Evolutionary conservation across 2,797 vertebrate species (phyloP).

Genomic region (Buphagus erythrorhynchus): DNA sequence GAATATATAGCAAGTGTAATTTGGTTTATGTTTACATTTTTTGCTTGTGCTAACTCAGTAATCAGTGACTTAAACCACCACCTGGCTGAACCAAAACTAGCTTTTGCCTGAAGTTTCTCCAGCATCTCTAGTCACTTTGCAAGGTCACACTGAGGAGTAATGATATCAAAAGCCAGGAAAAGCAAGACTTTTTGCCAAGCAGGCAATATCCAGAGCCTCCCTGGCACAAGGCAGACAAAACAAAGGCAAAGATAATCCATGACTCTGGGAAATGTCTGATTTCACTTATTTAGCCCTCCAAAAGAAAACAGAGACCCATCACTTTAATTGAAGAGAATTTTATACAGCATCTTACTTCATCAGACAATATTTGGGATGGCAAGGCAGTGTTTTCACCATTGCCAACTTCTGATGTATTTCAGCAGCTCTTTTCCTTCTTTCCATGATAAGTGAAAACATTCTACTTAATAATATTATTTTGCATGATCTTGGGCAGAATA

Average conservation of each 20-base stretch:
- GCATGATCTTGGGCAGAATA: not conserved
- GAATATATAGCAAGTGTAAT: not conserved
- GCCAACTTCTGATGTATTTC: not conserved
- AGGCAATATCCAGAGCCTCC: not conserved
- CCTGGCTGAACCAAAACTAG: not conserved
- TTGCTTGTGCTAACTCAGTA: not conserved
- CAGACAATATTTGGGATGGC: not conserved
- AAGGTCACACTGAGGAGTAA: not conserved
- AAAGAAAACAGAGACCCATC: not conserved
- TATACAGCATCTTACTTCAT: not conserved
- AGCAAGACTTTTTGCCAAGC: not conserved
- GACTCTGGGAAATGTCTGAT: not conserved
- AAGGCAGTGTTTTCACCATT: not conserved
- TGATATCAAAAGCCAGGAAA: not conserved
- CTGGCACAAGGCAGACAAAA: not conserved
- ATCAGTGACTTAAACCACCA: not conserved
- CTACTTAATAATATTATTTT: not conserved
- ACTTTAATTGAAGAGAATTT: not conserved
- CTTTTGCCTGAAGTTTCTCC: not conserved
- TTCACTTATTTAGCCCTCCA: not conserved
- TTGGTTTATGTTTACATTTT: not conserved
- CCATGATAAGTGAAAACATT: not conserved
- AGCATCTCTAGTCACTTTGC: not conserved
- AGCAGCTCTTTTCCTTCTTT: not conserved
- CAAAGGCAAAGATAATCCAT: not conserved